Conservation (phyloP, 2,797 vertebrate species). For the Xyrichtys novacula region DNA sequence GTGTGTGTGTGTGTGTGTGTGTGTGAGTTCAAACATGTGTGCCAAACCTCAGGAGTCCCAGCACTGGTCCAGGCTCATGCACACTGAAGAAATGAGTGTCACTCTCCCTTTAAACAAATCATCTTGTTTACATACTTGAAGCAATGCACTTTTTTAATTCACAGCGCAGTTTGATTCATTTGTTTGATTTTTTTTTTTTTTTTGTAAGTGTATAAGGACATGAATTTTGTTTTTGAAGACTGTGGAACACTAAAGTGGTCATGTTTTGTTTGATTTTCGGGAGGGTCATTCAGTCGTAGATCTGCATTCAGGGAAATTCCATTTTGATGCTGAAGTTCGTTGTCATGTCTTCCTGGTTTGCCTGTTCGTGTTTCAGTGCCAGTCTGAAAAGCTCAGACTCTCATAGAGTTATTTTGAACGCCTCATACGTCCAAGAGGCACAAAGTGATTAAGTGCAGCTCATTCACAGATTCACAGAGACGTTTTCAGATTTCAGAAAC, state of each 20-base stretch:
- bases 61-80: conserved; percentile 60
- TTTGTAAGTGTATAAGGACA: conserved; percentile 44
- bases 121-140: conserved; percentile 88
- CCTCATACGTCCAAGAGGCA: conserved; percentile 41
- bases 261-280: conserved; percentile 12
- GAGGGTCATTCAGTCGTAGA: conserved; percentile 61
- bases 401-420: conserved; percentile 11
- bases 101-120: conserved; percentile 68
- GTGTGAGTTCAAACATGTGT: conserved; percentile 55
- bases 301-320: conserved; percentile 82
- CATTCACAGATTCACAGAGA: background rate
- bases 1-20: conserved; percentile 12
- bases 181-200: conserved; percentile 22
- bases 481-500: conserved; percentile 29
- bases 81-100: conserved; percentile 64
- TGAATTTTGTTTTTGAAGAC: conserved; percentile 57
- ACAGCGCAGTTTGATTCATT: conserved; percentile 41
- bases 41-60: conserved; percentile 77
- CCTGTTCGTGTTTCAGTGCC: conserved; percentile 48
- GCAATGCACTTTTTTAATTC: conserved; percentile 84
- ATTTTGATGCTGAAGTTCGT: conserved; percentile 52
- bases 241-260: conserved; percentile 60
- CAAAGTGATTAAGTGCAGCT: conserved; percentile 12
- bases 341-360: conserved; percentile 43
- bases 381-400: conserved; percentile 43